Evolutionary conservation across 1,140 invertebrate species (phyloP).

Genomic region (Lordiphosa collinella): DNA sequence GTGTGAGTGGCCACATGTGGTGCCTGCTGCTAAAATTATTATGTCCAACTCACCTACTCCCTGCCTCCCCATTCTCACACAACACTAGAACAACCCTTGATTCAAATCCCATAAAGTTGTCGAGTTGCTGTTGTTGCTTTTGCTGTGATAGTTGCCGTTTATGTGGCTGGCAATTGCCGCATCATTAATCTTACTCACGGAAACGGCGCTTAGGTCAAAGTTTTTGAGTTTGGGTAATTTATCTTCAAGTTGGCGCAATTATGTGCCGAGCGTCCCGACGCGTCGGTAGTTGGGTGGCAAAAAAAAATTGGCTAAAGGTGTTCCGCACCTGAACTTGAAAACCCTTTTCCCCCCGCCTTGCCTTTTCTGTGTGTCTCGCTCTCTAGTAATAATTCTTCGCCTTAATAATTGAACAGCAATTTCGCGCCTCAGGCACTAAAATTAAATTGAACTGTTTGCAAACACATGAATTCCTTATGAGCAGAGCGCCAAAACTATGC

Average conservation of each 20-base stretch:
- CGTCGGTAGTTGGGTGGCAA: neutral
- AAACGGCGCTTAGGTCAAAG: conserved; percentile 76
- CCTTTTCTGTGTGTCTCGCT: conserved; percentile 13
- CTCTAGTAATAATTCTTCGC: conserved; percentile 61
- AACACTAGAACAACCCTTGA: conserved; percentile 51
- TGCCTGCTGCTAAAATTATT: conserved; percentile 64
- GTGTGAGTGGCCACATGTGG: conserved; percentile 51
- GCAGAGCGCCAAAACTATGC: conserved; percentile 49
- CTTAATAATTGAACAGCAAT: conserved; percentile 71
- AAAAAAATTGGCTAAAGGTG: conserved; percentile 19
- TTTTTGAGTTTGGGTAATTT: conserved; percentile 74
- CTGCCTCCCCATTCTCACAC: neutral
- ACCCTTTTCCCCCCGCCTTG: neutral
- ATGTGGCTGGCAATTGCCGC: conserved; percentile 70
- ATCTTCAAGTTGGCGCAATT: conserved; percentile 72
- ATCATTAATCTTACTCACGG: conserved; percentile 76
- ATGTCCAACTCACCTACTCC: conserved; percentile 36
- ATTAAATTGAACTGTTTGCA: conserved; percentile 76
- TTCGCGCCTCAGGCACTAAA: conserved; percentile 72
- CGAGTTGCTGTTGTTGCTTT: conserved; percentile 35
- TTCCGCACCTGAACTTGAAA: conserved; percentile 43
- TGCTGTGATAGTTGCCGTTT: conserved; percentile 69
- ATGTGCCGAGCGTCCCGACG: conserved; percentile 39
- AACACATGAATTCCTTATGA: conserved; percentile 77
- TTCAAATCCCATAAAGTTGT: conserved; percentile 76